Evolutionary conservation across 1,140 invertebrate genomes (phyloP).

Genomic region (Diorhabda elongata): DNA sequence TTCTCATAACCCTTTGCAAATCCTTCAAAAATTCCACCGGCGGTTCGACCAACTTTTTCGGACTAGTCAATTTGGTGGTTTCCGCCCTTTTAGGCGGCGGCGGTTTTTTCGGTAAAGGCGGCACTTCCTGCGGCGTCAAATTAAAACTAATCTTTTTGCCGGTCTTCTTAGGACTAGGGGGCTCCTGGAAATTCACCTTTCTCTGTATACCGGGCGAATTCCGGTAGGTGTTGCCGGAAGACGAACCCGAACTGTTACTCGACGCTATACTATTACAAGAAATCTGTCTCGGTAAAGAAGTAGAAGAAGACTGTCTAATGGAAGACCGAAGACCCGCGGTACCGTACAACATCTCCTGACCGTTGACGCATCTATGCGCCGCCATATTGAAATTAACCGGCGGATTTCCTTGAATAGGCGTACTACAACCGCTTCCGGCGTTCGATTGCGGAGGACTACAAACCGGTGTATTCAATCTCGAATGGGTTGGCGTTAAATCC

Average conservation of each 20-base stretch:
- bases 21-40: constrained; percentile 81
- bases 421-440: constrained; percentile 41
- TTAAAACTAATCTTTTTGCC: constrained; percentile 56
- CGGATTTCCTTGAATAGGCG: constrained; percentile 39
- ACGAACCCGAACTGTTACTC: constrained; percentile 34
- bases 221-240: constrained; percentile 36
- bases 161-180: constrained; percentile 50
- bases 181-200: constrained; percentile 52
- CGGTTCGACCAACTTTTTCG: constrained; percentile 72
- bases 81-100: constrained; percentile 68
- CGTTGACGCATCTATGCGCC: constrained; percentile 17
- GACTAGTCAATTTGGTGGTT: constrained; percentile 65
- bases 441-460: constrained; percentile 51
- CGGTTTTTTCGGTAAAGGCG: constrained; percentile 53
- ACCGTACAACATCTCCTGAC: constrained; percentile 31
- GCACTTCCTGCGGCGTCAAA: constrained; percentile 51
- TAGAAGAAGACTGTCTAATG: constrained; percentile 29
- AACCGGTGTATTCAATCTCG: constrained; percentile 47
- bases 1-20: constrained; percentile 84
- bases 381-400: constrained; percentile 36
- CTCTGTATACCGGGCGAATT: constrained; percentile 51
- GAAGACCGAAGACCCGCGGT: constrained; percentile 40
- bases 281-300: constrained; percentile 41
- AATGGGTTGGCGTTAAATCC: constrained; percentile 46
- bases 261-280: constrained; percentile 40